Evolutionary conservation across 1,140 invertebrate species (phyloP).

Genomic region (Heliothis subflexa): DNA sequence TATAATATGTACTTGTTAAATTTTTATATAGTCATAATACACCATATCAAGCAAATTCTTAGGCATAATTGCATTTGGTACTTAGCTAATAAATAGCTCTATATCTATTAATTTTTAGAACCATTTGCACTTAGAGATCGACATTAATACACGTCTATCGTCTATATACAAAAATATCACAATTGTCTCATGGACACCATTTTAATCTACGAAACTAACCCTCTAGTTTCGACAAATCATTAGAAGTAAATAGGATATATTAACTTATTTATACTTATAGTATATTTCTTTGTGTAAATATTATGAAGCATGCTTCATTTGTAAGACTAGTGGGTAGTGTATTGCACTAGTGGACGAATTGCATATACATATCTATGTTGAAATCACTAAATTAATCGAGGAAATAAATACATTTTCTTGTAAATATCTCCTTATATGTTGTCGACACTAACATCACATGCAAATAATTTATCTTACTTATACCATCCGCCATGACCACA

Average conservation of each 20-base stretch:
- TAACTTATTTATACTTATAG: background rate
- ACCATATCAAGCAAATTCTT: background rate
- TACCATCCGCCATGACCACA: background rate
- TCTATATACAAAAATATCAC: slow-evolving; percentile 32
- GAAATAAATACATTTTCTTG: background rate
- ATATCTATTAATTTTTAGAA: background rate
- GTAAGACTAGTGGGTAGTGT: too few relatives aligned
- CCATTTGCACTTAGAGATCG: slow-evolving; percentile 11
- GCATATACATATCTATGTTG: background rate
- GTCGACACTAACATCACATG: background rate
- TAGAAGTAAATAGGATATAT: background rate
- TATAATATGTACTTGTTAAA: too few relatives aligned
- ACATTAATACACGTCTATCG: background rate
- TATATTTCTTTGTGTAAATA: slow-evolving; percentile 1
- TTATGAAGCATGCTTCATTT: background rate
- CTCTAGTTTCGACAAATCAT: background rate
- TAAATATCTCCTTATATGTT: background rate
- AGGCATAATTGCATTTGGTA: background rate
- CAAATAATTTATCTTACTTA: background rate
- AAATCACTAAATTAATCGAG: background rate
- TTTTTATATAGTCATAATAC: background rate
- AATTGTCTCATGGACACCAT: slow-evolving; percentile 12
- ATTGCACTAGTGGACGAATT: slow-evolving; percentile 18
- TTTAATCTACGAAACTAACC: background rate
- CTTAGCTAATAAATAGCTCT: background rate